Evolutionary conservation across 2,797 vertebrate species (phyloP).

Genomic region (Moxostoma hubbsi): DNA sequence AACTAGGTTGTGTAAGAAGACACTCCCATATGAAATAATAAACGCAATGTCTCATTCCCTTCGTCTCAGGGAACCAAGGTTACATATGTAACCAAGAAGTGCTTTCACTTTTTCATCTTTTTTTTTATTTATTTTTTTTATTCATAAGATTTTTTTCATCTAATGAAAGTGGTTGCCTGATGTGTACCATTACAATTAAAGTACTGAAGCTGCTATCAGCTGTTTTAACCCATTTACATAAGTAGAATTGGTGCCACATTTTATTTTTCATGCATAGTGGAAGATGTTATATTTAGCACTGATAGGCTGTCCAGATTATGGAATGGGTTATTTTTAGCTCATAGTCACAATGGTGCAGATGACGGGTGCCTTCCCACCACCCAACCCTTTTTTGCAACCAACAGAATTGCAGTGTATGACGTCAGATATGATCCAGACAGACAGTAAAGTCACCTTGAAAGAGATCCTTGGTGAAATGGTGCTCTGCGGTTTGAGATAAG

Average conservation of each 20-base stretch:
- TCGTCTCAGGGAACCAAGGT: too few relatives aligned
- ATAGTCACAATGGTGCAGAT: constrained; percentile 73
- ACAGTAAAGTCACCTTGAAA: constrained; percentile 74
- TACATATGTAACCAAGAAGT: too few relatives aligned
- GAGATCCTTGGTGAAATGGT: constrained; percentile 58
- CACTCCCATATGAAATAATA: too few relatives aligned
- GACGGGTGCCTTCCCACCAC: constrained; percentile 74
- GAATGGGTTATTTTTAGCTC: constrained; percentile 78
- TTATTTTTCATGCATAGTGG: constrained; percentile 64
- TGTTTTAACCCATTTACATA: neutral
- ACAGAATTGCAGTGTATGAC: constrained; percentile 62
- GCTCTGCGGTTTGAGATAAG: neutral
- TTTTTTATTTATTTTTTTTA: too few relatives aligned
- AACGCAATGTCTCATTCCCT: too few relatives aligned
- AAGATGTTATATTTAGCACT: constrained; percentile 72
- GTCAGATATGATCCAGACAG: constrained; percentile 55
- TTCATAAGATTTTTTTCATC: too few relatives aligned
- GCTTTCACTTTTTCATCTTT: too few relatives aligned
- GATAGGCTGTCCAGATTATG: constrained; percentile 67
- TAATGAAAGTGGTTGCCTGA: neutral
- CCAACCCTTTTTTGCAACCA: constrained; percentile 50
- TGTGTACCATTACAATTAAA: neutral
- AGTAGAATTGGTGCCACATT: constrained; percentile 58
- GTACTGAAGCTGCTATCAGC: neutral
- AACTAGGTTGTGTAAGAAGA: too few relatives aligned